A percentile compares a stretch with the other conserved stretches of the same genome.
Evolutionary conservation across 1,140 invertebrate genomes (phyloP).

Genomic region (Halictus rubicundus): DNA sequence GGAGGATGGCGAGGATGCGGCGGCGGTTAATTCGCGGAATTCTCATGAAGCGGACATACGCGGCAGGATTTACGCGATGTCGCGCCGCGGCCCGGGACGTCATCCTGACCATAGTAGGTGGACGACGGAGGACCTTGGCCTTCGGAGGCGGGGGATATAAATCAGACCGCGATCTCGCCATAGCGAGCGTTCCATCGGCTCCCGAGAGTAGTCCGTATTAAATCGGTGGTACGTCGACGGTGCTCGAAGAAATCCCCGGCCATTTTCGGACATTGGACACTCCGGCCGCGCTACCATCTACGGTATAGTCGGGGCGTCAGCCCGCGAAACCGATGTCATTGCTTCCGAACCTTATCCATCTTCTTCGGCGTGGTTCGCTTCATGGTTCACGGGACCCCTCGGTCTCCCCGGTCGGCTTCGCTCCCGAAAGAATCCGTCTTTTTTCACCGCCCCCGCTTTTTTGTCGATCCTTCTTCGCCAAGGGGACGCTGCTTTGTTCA

Average conservation of each 20-base stretch:
- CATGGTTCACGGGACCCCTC: too few species aligned
- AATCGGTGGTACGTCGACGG: conserved; percentile 49
- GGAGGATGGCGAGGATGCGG: not conserved
- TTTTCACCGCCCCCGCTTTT: not conserved
- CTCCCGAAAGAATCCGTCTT: too few species aligned
- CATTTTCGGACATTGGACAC: conserved; percentile 58
- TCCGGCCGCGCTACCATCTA: conserved; percentile 55
- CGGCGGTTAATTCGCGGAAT: conserved; percentile 29
- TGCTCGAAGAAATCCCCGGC: conserved; percentile 49
- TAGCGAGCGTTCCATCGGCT: conserved; percentile 59
- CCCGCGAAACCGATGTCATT: conserved; percentile 46
- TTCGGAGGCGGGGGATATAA: conserved; percentile 48
- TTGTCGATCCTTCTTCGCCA: conserved; percentile 2
- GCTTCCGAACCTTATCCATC: conserved; percentile 43
- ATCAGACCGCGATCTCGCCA: conserved; percentile 56
- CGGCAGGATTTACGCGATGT: conserved; percentile 36
- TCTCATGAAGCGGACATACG: conserved; percentile 9
- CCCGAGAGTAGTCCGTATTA: conserved; percentile 37
- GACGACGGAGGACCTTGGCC: conserved; percentile 40
- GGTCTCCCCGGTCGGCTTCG: not conserved
- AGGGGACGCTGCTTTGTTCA: not conserved
- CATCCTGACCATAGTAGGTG: conserved; percentile 54
- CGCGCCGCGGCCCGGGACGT: conserved; percentile 11
- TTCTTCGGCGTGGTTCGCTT: conserved; percentile 13
- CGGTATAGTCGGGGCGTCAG: conserved; percentile 49